Base-by-base conservation (phyloP, 2,797 vertebrate genomes). In the Iguana delicatissima region DNA sequence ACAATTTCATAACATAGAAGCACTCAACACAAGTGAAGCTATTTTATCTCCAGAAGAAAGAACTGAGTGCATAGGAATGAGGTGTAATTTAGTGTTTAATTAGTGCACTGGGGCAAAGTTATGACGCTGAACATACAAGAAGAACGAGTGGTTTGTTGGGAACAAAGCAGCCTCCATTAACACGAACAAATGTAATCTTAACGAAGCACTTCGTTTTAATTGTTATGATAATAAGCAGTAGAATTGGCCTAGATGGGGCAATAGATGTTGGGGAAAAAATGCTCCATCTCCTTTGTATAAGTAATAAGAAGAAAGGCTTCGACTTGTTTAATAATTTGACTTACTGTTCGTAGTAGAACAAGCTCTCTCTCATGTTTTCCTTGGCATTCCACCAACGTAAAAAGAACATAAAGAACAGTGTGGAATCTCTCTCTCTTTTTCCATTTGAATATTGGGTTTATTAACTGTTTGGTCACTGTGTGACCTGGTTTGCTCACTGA, bases 61-160 rank as follows among this genome's bases (percentile, higher is more conserved):
- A 46, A 46, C 42, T 46, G 42, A 46, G 29, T 64, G 6, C 46
- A 32, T n/a, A n/a, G n/a, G 2, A 1, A 67, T 80, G 59, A 57
- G 76, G 59, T 67, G 59, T 79, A 87, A 87, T 80, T 80, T 46
- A 46, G 1, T 0, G 38, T 24, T 80, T 87, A 87, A 87, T 87
- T 87, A 52, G 18, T 35, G 59, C 85, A 4, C 13, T 12, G n/a
- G 24, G 57, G 24, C 55, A 35, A 20, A 74, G 24, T 13, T 13
- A 18, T 38, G 50, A 72, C 13, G n/a, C 57, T 57, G 52, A 16
- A 18, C 79, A 57, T 29, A 38, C 42, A 80, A 80, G 86, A 50
- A 26, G 20, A 87, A 46, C 62, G 26, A 80, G 86, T 24, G 57
- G 85, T 87, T 87, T 86, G 38, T 20, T 50, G 35, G 12, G 29